Percentiles rank a stretch among this genome's conserved stretches.
These are phyloP conservation scores for Coelinius sp. DNA, from an alignment of 2,888 invertebrate species.

Conservation along the genomic window DNA sequence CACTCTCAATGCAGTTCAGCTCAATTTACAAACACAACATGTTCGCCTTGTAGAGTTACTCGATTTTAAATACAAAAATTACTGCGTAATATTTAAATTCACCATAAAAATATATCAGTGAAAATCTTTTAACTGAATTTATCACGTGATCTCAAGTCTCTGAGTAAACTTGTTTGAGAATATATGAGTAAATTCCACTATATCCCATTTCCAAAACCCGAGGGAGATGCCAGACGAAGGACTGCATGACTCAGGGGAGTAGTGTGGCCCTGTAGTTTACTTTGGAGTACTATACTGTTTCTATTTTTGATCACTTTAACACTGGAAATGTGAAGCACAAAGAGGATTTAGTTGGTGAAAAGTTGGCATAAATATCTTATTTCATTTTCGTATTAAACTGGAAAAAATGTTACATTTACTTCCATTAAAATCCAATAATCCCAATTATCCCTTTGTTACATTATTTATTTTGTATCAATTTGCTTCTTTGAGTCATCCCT, in stretches of 20 bases:
- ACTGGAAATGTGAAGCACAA: conserved; percentile 14
- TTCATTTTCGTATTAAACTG: background rate
- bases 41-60: conserved; percentile 44
- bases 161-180: too few relatives aligned
- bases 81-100: background rate
- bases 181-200: too few relatives aligned
- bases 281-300: conserved; percentile 1
- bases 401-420: background rate
- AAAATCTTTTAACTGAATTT: too few relatives aligned
- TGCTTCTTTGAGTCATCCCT: background rate
- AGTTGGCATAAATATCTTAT: background rate
- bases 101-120: too few relatives aligned
- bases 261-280: background rate
- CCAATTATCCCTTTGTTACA: too few relatives aligned
- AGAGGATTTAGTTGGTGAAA: background rate
- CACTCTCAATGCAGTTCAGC: conserved; percentile 31
- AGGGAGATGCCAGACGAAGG: background rate
- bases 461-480: background rate
- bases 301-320: conserved; percentile 7
- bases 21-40: conserved; percentile 45
- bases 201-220: background rate
- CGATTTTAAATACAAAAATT: background rate
- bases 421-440: too few relatives aligned
- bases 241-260: conserved; percentile 3
- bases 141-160: too few relatives aligned